Base-by-base conservation (phyloP, 2,888 invertebrate genomes). In the Gisinianus flammeolus region DNA sequence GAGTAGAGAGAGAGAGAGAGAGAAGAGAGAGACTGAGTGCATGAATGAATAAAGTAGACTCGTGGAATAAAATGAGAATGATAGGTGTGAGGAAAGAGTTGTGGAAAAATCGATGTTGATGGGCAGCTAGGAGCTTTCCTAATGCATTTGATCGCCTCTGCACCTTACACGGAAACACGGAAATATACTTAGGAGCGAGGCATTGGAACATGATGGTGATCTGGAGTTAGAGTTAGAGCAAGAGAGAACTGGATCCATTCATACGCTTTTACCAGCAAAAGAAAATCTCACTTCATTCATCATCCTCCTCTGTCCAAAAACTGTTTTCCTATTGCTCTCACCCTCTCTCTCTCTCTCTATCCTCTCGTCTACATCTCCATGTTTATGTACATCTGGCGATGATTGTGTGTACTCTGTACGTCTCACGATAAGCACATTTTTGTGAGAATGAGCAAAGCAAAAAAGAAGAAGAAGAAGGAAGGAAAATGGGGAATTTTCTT, bases 121-220 rank as follows among this genome's bases (percentile, higher is more conserved):
- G 79, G 79, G 76, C 72, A 76, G 71, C 71, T 70, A 28, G 19
- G 70, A 76, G 62, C 64, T 73, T 44, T 73, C 73, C 80, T 78
- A 76, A 78, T 80, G 78, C 70, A 76, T 80, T 72, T 78, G 75
- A 78, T 80, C 71, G 80, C 76, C 75, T 78, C 75, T 66, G 70
- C 72, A 76, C 77, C 77, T 70, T 71, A 80, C 80, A 80, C 77
- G 80, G 74, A 80, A 81, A 80, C 80, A 80, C 77, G 80, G 74
- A 80, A 81, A 79, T 58, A 76, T 78, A 81, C 81, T 81, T 79
- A 79, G 67, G 5, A 16, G 62, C n/a, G n/a, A 16, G 19, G 58
- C 69, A 75, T 31, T 31, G 33, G 35, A 35, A 35, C 35, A 35
- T 12, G n/a, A n/a, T n/a, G 66, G 58, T 56, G 71, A 56, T 72